phyloP scores from a whole-genome alignment of 2,797 vertebrate genomes.

The Falco berigora region DNA sequence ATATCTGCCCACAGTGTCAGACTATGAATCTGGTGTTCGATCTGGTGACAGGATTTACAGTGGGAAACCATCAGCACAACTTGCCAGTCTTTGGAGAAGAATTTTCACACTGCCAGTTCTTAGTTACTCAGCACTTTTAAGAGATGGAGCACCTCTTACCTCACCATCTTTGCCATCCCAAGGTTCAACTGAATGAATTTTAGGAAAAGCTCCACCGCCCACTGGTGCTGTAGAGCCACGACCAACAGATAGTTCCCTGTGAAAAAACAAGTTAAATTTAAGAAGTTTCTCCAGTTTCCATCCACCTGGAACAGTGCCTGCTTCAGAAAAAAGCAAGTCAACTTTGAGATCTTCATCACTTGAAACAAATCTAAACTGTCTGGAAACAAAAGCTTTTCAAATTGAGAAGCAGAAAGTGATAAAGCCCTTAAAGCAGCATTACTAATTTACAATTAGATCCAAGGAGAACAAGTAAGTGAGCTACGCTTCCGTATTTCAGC shows the following conservation, averaged over 20 bases:
- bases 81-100: neutral
- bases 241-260: conserved; percentile 91
- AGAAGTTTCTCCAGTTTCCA: neutral
- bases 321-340: neutral
- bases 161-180: conserved; percentile 96
- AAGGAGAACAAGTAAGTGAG: neutral
- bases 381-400: neutral
- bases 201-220: conserved; percentile 83
- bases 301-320: neutral
- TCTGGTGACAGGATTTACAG: neutral
- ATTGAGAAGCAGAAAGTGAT: neutral
- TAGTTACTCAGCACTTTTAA: neutral
- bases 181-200: conserved; percentile 80
- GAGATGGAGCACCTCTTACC: conserved; percentile 72
- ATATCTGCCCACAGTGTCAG: neutral
- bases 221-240: conserved; percentile 90
- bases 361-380: neutral
- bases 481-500: neutral
- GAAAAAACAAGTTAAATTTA: neutral
- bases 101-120: neutral
- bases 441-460: neutral
- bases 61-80: neutral
- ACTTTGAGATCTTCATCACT: neutral
- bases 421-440: neutral
- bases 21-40: neutral